phyloP scores from a whole-genome alignment of 35 echinoderm and acorn worm species.

The Ophiothrix spiculata region DNA sequence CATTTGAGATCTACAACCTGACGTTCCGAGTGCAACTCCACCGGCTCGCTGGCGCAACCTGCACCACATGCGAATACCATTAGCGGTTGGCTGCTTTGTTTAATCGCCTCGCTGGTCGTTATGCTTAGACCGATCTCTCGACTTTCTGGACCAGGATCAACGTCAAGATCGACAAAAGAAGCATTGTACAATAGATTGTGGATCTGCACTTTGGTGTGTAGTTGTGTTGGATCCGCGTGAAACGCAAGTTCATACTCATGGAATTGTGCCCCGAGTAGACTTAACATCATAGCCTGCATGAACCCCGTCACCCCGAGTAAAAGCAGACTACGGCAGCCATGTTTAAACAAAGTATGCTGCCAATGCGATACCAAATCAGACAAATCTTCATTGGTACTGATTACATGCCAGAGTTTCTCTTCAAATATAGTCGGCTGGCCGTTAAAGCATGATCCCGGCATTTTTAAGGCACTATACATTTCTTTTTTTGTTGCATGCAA shows the following conservation, averaged over 20 bases:
- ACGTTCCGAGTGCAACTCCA: constrained; percentile 33
- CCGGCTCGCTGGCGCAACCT: constrained; percentile 59
- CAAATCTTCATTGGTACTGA: constrained; percentile 47
- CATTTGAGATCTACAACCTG: constrained; percentile 64
- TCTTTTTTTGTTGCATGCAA: constrained; percentile 59
- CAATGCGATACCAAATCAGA: constrained; percentile 80
- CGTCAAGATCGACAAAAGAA: constrained; percentile 56
- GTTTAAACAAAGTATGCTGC: constrained; percentile 87
- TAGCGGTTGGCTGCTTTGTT: constrained; percentile 34
- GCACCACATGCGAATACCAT: constrained; percentile 78
- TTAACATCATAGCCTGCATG: constrained; percentile 86
- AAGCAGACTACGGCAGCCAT: constrained; percentile 69
- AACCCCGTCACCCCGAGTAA: constrained; percentile 64
- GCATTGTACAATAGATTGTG: constrained; percentile 77
- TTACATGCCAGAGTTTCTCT: constrained; percentile 47
- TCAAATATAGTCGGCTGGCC: constrained; percentile 78
- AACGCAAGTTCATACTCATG: constrained; percentile 87
- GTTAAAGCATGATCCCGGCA: constrained; percentile 83
- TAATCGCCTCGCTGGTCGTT: constrained; percentile 35
- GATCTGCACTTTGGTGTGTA: constrained; percentile 63
- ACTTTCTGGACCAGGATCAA: constrained; percentile 51
- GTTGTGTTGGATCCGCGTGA: constrained; percentile 77
- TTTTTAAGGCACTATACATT: constrained; percentile 67
- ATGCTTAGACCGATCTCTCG: constrained; percentile 61
- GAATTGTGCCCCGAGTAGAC: constrained; percentile 86